phyloP scores from a whole-genome alignment of 2,113 vertebrate genomes.

The Sphyrna mokarran region DNA sequence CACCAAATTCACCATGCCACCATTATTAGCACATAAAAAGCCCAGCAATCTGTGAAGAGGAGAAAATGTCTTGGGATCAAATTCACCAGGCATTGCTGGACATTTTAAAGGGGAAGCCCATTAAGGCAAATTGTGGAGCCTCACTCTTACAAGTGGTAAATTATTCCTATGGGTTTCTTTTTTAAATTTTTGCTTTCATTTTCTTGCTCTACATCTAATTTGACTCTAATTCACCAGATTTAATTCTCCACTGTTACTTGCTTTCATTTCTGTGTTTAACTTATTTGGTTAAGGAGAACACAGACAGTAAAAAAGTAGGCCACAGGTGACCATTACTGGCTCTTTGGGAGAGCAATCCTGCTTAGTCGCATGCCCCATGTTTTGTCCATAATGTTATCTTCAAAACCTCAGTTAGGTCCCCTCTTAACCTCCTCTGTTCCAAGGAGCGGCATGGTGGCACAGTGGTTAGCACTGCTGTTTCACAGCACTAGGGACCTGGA shows the following conservation, averaged over 20 bases:
- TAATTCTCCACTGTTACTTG: background rate
- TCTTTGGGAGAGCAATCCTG: background rate
- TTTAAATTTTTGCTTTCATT: background rate
- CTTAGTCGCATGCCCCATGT: background rate
- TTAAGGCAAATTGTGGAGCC: background rate
- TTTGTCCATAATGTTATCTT: background rate
- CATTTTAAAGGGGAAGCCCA: background rate
- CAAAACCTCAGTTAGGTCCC: background rate
- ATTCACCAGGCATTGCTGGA: background rate
- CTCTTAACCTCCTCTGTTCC: background rate
- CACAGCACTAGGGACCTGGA: too few species aligned
- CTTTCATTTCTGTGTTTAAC: background rate
- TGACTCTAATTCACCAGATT: background rate
- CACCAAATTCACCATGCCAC: background rate
- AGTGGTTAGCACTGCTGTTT: too few species aligned
- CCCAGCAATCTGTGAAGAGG: background rate
- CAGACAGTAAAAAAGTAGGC: background rate
- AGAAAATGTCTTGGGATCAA: background rate
- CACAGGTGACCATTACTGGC: background rate
- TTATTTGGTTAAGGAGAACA: background rate
- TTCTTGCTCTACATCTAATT: background rate
- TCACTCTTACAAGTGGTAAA: background rate
- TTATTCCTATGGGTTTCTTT: background rate
- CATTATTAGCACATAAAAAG: background rate
- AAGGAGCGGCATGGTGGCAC: too few species aligned